Percentiles rank a stretch among this genome's conserved stretches.
Evolutionary conservation across 1,140 invertebrate species (phyloP).

Genomic region (Sitophilus oryzae): DNA sequence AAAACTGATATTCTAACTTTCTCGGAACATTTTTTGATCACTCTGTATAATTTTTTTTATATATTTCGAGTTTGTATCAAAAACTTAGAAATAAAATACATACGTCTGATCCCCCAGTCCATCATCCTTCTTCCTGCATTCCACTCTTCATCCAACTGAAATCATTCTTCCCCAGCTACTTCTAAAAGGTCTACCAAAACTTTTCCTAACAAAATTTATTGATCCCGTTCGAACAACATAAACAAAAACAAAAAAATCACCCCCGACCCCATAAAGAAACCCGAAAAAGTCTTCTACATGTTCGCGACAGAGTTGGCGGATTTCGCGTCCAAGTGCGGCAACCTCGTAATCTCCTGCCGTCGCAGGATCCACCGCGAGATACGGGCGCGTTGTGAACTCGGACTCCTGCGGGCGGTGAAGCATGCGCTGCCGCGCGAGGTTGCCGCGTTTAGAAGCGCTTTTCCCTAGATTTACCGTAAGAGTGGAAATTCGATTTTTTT

Average conservation of each 20-base stretch:
- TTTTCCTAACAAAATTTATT: neutral
- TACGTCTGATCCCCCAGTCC: conserved; percentile 77
- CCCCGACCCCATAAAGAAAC: neutral
- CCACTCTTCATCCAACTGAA: neutral
- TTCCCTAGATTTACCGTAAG: too few species aligned
- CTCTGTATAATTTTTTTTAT: too few species aligned
- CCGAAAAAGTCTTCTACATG: neutral
- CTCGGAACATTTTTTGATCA: too few species aligned
- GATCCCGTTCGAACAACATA: neutral
- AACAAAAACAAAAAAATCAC: neutral
- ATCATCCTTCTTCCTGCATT: conserved; percentile 49
- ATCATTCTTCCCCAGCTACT: conserved; percentile 8
- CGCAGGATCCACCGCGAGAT: conserved; percentile 8
- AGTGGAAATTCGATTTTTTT: too few species aligned
- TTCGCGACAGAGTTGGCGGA: neutral
- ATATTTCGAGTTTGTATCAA: too few species aligned
- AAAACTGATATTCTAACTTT: too few species aligned
- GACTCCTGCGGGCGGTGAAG: conserved; percentile 15
- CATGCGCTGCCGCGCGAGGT: conserved; percentile 12
- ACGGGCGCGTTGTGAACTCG: conserved; percentile 15
- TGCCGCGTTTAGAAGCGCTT: conserved; percentile 2
- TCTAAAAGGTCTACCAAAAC: conserved; percentile 3
- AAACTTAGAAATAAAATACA: too few species aligned
- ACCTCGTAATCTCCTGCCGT: neutral
- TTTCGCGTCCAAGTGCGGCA: neutral